A percentile compares a stretch with the other conserved stretches of the same genome.
Conservation (phyloP, 2,113 vertebrate genomes). For the Sorex fumeus region DNA sequence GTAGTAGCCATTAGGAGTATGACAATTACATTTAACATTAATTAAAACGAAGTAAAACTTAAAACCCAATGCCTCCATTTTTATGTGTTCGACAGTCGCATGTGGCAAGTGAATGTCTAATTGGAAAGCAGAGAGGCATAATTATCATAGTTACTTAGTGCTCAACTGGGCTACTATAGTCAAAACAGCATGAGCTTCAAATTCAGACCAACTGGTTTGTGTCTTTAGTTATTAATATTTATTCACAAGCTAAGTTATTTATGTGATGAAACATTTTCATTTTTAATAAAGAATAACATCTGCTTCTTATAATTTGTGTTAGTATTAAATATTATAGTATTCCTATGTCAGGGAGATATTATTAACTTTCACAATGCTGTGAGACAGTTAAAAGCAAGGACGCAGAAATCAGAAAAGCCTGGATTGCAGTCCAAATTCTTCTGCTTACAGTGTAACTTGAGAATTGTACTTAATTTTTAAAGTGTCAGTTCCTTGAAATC, state of each 20-base stretch:
- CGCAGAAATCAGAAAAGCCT: neutral
- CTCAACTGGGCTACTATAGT: neutral
- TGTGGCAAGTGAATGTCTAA: neutral
- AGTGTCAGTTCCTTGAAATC: neutral
- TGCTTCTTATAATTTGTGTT: neutral
- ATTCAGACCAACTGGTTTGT: neutral
- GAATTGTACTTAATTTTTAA: neutral
- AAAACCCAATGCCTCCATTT: neutral
- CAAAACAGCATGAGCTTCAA: neutral
- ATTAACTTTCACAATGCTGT: neutral
- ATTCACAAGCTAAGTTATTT: conserved; percentile 2
- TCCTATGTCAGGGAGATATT: conserved; percentile 19
- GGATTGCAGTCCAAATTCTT: neutral
- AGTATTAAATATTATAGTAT: conserved; percentile 2
- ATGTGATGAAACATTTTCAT: neutral
- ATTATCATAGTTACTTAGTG: neutral
- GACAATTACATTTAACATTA: conserved; percentile 20
- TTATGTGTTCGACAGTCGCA: neutral
- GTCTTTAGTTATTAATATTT: neutral
- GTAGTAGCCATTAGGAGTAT: neutral
- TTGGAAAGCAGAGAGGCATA: neutral
- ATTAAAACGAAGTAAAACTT: conserved; percentile 8
- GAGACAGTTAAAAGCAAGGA: neutral
- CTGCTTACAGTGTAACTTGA: neutral
- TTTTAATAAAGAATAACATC: neutral